Evolutionary conservation across 2,888 invertebrate genomes (phyloP).

Genomic region (Palloptera scutellata): DNA sequence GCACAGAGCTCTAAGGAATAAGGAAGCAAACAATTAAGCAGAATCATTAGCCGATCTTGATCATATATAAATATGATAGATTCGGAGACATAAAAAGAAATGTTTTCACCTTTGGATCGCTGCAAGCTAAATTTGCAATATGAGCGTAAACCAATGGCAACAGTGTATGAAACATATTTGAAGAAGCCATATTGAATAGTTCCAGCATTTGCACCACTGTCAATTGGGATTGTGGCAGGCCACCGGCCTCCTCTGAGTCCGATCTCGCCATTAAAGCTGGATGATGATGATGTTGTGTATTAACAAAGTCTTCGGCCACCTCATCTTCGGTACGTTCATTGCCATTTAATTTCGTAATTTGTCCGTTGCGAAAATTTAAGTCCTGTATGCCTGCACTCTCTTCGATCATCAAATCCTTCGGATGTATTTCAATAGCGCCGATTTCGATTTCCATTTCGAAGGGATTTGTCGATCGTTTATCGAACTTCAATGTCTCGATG

Average conservation of each 20-base stretch:
- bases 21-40: constrained; percentile 6
- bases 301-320: constrained; percentile 48
- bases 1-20: constrained; percentile 80
- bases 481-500: constrained; percentile 64
- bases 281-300: constrained; percentile 38
- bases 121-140: constrained; percentile 77
- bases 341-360: constrained; percentile 60
- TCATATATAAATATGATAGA: background rate
- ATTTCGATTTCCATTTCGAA: constrained; percentile 65
- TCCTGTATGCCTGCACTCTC: constrained; percentile 57
- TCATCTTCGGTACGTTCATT: constrained; percentile 61
- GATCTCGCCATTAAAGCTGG: constrained; percentile 42
- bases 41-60: background rate
- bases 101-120: constrained; percentile 78
- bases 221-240: constrained; percentile 44
- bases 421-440: constrained; percentile 63
- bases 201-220: constrained; percentile 60
- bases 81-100: background rate
- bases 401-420: constrained; percentile 58
- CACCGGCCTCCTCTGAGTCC: constrained; percentile 57
- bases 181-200: constrained; percentile 61
- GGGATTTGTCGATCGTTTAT: constrained; percentile 63
- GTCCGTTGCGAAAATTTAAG: constrained; percentile 59
- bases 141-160: constrained; percentile 87
- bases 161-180: constrained; percentile 74